These are phyloP conservation scores for Drosophila siamana DNA, from an alignment of 2,888 invertebrate genomes.

Conservation along the genomic window DNA sequence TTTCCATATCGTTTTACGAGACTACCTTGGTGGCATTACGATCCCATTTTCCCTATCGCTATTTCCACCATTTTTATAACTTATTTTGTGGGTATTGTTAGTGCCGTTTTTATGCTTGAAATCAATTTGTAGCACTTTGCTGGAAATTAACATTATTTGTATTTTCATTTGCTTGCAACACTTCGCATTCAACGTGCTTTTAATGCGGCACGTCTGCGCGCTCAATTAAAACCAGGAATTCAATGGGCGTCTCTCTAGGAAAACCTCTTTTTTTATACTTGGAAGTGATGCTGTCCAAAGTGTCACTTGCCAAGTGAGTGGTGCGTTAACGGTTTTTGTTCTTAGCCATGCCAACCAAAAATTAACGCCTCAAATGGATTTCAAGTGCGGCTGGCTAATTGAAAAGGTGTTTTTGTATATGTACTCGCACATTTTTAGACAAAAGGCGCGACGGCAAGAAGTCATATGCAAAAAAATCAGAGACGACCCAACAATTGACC, in stretches of 20 bases:
- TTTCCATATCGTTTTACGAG: constrained; percentile 33
- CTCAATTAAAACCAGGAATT: constrained; percentile 68
- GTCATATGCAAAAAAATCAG: constrained; percentile 64
- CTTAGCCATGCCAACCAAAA: constrained; percentile 54
- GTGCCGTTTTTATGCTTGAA: constrained; percentile 59
- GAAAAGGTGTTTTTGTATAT: constrained; percentile 58
- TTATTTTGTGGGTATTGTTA: constrained; percentile 35
- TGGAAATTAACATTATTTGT: constrained; percentile 66
- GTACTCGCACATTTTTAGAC: constrained; percentile 26
- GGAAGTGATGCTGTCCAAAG: constrained; percentile 58
- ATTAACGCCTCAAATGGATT: constrained; percentile 77
- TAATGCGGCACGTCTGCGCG: constrained; percentile 66
- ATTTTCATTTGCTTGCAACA: constrained; percentile 55
- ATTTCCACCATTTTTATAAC: constrained; percentile 41
- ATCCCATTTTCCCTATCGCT: not conserved
- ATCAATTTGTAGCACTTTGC: constrained; percentile 79
- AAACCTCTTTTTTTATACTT: constrained; percentile 32
- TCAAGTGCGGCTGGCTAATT: constrained; percentile 79
- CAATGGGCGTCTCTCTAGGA: constrained; percentile 48
- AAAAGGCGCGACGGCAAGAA: constrained; percentile 50
- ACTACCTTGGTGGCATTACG: constrained; percentile 50
- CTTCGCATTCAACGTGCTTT: constrained; percentile 53
- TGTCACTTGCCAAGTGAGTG: constrained; percentile 81
- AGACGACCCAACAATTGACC: constrained; percentile 83
- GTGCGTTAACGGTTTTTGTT: constrained; percentile 72